phyloP scores from a whole-genome alignment of 2,797 vertebrate genomes.

The Oreonectes daqikongensis region DNA sequence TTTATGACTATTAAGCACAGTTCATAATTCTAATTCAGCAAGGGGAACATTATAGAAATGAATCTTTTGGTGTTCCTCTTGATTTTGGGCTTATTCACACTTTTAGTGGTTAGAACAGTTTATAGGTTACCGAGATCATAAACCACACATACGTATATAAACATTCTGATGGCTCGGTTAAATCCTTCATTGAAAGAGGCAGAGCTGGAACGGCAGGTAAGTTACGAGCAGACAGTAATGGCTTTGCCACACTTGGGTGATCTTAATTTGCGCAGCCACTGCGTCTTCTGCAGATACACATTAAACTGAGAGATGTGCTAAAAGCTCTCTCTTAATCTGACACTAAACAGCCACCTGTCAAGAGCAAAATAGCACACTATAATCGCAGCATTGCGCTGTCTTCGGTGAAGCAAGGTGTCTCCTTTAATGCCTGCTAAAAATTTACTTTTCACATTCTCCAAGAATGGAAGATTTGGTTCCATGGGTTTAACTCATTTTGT shows the following conservation, averaged over 20 bases:
- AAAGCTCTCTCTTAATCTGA: constrained; percentile 52
- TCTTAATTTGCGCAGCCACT: constrained; percentile 44
- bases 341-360: constrained; percentile 49
- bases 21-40: not conserved
- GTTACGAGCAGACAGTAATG: constrained; percentile 46
- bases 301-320: constrained; percentile 35
- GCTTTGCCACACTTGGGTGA: constrained; percentile 46
- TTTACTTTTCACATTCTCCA: too few species aligned
- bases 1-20: too few species aligned
- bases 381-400: not conserved
- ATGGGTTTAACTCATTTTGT: not conserved
- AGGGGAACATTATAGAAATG: too few species aligned
- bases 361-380: constrained; percentile 11
- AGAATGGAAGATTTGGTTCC: not conserved
- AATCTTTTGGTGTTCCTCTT: too few species aligned
- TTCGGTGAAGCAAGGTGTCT: not conserved
- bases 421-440: not conserved
- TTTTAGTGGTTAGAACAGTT: not conserved
- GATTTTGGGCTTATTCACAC: not conserved
- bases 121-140: constrained; percentile 1
- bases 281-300: constrained; percentile 39
- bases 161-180: constrained; percentile 20
- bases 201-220: constrained; percentile 2
- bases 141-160: not conserved
- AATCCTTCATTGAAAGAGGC: constrained; percentile 6